A percentile compares a stretch with the other conserved stretches of the same genome.
phyloP scores from a whole-genome alignment of 2,888 invertebrate species.

The Halocaridina rubra region DNA sequence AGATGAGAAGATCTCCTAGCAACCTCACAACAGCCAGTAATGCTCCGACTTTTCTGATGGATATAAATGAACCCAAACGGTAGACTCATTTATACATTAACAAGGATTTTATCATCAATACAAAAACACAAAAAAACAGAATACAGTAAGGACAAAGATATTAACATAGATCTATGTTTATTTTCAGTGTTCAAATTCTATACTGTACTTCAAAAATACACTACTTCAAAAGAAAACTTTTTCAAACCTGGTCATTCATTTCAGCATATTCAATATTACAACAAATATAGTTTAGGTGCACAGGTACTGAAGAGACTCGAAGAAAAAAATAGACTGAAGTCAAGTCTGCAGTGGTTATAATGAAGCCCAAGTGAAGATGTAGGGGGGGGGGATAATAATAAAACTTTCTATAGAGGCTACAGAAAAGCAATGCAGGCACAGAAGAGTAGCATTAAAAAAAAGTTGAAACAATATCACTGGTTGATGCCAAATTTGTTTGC shows the following conservation, averaged over 20 bases:
- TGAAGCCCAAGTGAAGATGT: constrained; percentile 34
- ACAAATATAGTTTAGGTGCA: background rate
- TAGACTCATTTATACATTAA: constrained; percentile 38
- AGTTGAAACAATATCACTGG: too few species aligned
- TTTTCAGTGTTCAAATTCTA: background rate
- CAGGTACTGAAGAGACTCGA: background rate
- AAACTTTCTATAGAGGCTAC: too few species aligned
- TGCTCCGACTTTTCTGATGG: constrained; percentile 44
- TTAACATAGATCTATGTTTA: constrained; percentile 4
- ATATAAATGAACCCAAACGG: constrained; percentile 49
- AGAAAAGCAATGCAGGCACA: too few species aligned
- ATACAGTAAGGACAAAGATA: constrained; percentile 13
- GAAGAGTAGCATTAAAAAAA: too few species aligned
- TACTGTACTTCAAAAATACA: background rate
- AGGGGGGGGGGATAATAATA: too few species aligned
- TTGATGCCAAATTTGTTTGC: too few species aligned
- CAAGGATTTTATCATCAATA: background rate
- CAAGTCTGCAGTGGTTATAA: background rate
- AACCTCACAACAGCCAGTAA: constrained; percentile 34
- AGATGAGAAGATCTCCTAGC: constrained; percentile 35
- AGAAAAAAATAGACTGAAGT: background rate
- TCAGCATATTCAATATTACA: too few species aligned
- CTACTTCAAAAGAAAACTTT: background rate
- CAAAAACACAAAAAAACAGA: constrained; percentile 13
- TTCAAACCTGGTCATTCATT: background rate